A percentile compares a stretch with the other conserved stretches of the same genome.
phyloP scores from a whole-genome alignment of 2,888 invertebrate genomes.

The Frankliniella intonsa region DNA sequence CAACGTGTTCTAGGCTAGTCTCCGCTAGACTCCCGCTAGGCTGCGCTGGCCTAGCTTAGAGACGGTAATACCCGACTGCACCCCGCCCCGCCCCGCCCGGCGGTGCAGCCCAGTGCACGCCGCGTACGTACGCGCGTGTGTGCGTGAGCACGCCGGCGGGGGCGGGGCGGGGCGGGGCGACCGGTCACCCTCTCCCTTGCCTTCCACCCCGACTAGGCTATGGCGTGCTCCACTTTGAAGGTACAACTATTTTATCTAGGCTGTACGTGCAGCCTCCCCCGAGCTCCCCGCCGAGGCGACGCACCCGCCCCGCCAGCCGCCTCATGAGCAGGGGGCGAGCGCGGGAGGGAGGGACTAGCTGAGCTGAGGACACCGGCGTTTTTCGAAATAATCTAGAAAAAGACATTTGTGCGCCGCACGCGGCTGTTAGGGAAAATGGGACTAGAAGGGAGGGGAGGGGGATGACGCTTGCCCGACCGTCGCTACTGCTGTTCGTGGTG shows the following conservation, averaged over 20 bases:
- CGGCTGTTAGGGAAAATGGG: neutral
- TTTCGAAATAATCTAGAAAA: neutral
- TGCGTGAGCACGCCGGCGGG: neutral
- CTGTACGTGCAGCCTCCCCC: neutral
- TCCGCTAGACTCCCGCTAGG: neutral
- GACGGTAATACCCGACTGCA: neutral
- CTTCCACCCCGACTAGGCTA: neutral
- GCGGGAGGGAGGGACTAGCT: neutral
- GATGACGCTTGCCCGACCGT: neutral
- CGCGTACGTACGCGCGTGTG: neutral
- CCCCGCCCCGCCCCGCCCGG: neutral
- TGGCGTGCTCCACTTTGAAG: constrained; percentile 19
- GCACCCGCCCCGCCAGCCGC: neutral
- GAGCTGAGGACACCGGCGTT: neutral
- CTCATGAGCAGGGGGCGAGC: neutral
- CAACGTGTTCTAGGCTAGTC: constrained; percentile 20
- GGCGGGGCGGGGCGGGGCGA: neutral
- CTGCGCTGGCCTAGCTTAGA: neutral
- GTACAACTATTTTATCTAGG: constrained; percentile 15
- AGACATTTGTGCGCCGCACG: too few relatives aligned
- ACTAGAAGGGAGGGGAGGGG: neutral
- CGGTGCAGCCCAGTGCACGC: neutral
- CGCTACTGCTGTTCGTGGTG: too few relatives aligned
- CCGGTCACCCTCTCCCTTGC: neutral
- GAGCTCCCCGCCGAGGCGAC: neutral